Evolutionary conservation across 30 jellyfish, hydroid and myxozoan species (phyloP).

Genomic region (Turritopsis dohrnii): DNA sequence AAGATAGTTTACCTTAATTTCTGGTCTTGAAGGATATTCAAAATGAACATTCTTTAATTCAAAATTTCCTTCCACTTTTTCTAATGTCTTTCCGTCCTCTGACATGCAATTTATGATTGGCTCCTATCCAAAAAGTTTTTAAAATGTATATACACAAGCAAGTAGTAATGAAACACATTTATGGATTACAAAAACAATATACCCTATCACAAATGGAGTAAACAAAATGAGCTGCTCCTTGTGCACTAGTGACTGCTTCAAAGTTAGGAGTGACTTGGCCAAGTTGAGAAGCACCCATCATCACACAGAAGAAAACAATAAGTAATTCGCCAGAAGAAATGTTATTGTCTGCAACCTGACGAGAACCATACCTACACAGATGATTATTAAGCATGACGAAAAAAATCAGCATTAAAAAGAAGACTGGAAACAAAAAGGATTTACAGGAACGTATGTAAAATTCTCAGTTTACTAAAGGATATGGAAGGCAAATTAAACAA

Average conservation of each 20-base stretch:
- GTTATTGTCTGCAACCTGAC: slow-evolving; percentile 47
- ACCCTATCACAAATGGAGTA: slow-evolving; percentile 59
- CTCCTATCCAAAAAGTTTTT: slow-evolving; percentile 38
- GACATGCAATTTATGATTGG: slow-evolving; percentile 77
- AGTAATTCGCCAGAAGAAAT: slow-evolving; percentile 74
- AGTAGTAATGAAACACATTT: too few species aligned
- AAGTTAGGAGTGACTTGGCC: slow-evolving; percentile 96
- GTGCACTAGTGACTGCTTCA: slow-evolving; percentile 87
- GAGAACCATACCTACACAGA: slow-evolving; percentile 86
- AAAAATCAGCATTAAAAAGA: too few species aligned
- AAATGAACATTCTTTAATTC: slow-evolving; percentile 59
- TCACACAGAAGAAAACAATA: slow-evolving; percentile 93
- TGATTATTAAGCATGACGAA: too few species aligned
- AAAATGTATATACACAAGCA: too few species aligned
- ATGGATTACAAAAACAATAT: not conserved
- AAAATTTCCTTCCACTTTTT: slow-evolving; percentile 54
- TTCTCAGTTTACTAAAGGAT: too few species aligned
- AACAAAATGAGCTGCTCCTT: slow-evolving; percentile 91
- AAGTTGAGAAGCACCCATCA: slow-evolving; percentile 94
- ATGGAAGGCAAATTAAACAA: too few species aligned
- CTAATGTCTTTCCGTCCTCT: slow-evolving; percentile 54
- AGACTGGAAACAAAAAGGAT: too few species aligned
- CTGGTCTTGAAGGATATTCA: slow-evolving; percentile 90
- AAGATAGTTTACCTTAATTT: slow-evolving; percentile 58
- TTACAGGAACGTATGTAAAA: too few species aligned